phyloP scores from a whole-genome alignment of 2,797 vertebrate species.

The Pyrrhura leucotis region DNA sequence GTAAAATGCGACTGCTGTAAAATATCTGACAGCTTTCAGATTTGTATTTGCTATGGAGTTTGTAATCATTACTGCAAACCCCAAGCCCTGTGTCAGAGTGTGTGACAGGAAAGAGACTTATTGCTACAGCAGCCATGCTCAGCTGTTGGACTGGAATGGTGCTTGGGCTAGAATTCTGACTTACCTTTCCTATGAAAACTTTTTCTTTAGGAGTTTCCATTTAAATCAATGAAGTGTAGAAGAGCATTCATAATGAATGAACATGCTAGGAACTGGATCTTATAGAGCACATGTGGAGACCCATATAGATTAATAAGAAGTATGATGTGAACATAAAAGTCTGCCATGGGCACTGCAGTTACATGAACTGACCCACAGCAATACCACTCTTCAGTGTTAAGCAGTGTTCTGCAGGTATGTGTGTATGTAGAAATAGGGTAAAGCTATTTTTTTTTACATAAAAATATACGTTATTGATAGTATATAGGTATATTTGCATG shows the following conservation, averaged over 20 bases:
- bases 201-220: neutral
- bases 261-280: neutral
- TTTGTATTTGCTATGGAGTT: neutral
- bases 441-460: neutral
- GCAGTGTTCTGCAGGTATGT: neutral
- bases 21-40: neutral
- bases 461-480: neutral
- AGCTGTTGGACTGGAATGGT: neutral
- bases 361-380: neutral
- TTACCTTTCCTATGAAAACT: neutral
- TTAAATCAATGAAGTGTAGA: neutral
- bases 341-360: neutral
- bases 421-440: neutral
- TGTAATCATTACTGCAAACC: neutral
- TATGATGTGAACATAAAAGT: neutral
- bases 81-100: neutral
- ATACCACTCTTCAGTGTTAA: neutral
- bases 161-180: neutral
- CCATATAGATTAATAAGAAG: neutral
- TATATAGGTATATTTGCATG: neutral
- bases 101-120: neutral
- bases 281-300: neutral
- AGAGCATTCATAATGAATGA: neutral
- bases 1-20: neutral
- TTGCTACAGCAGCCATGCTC: neutral